Evolutionary conservation across 2,888 invertebrate species (phyloP), one percentile per base, ranked within the genome.

Genomic region (Heliconius ethilla): DNA sequence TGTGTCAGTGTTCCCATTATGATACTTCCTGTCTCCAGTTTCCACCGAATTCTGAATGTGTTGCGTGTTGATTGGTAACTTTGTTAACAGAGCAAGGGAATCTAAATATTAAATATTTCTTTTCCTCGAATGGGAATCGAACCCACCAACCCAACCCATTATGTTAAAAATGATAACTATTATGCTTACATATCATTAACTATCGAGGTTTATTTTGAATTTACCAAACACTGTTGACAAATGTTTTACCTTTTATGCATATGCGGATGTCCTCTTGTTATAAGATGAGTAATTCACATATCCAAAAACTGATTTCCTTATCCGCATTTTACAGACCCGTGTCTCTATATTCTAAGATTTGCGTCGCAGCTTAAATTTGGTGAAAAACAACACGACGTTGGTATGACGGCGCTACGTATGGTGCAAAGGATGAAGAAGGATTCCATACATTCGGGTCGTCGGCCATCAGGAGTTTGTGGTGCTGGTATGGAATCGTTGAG

Each of bases 381-480:
- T 0, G 96, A 97, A 1, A 98, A 98, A 91, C 97, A 98, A 18
- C 98, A 99, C 86, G 98, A 98, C 89, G 99, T 99, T 9, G 97
- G 98, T 77, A 98, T 97, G 95, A 99, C 99, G 3, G 99, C 99
- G 0, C 95, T 98, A 78, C 95, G 99, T 77, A 95, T 99, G 80
- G 98, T 99, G 33, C 97, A 98, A 91, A 95, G 99, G 84, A 99
- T 99, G 99, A 99, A 99, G 91, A 96, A 98, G 86, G 99, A 99
- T 91, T 99, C 98, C 89, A 97, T 99, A 90, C 98, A 99, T 89
- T 98, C 98, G 1, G 99, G 99, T 11, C 95, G 99, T 79, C 94
- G 99, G 83, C 99, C 99, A 1, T 99, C 99, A 0, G 99, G 99
- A 18, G 96, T 99, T 29, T 99, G 99, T 92, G 99, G 99, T 37